These are phyloP conservation scores for Hyla sarda DNA, from an alignment of 2,113 vertebrate genomes.

Conservation along the genomic window DNA sequence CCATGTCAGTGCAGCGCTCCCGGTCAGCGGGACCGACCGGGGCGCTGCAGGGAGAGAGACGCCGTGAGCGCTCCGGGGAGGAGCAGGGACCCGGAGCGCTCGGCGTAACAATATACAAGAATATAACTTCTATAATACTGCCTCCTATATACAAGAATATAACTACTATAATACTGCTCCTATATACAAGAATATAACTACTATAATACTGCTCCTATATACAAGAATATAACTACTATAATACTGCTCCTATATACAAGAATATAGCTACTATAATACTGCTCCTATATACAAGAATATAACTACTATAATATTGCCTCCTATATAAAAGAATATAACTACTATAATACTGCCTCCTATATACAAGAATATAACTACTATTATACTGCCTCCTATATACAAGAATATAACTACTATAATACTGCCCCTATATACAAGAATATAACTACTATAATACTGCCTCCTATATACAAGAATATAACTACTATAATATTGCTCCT, in stretches of 20 bases:
- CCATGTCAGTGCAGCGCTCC: no score
- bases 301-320: slow-evolving; percentile 5
- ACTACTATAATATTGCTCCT: no score
- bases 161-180: background rate
- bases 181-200: slow-evolving; percentile 7
- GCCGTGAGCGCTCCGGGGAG: no score
- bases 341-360: background rate
- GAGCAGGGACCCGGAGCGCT: no score
- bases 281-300: background rate
- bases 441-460: no score
- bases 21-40: no score
- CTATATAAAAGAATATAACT: background rate
- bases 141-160: background rate
- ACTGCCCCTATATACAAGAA: no score
- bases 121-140: slow-evolving; percentile 10
- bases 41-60: no score
- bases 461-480: no score
- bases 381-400: background rate
- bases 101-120: background rate
- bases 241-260: slow-evolving; percentile 5
- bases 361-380: background rate
- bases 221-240: slow-evolving; percentile 15
- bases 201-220: slow-evolving; percentile 4
- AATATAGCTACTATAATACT: slow-evolving; percentile 9
- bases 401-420: background rate